These are phyloP conservation scores for Rhinolophus ferrumequinum DNA, from an alignment of 2,113 vertebrate species.

Conservation along the genomic window DNA sequence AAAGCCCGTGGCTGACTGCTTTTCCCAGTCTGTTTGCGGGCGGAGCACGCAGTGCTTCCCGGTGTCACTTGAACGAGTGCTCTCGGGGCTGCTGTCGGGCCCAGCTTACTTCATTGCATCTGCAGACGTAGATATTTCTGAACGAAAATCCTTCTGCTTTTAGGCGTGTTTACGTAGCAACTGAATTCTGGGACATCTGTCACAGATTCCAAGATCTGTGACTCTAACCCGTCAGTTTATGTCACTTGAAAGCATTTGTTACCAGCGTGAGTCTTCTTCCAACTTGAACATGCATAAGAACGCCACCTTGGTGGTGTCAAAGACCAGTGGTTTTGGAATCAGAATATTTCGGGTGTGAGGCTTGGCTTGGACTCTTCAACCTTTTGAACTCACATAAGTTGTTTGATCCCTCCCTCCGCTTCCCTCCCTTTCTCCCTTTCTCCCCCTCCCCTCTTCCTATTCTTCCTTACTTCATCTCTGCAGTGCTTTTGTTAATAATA, in stretches of 20 bases:
- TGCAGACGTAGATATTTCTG: slow-evolving; percentile 4
- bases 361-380: background rate
- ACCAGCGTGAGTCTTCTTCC: background rate
- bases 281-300: background rate
- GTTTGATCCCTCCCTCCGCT: background rate
- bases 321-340: background rate
- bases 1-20: background rate
- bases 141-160: background rate
- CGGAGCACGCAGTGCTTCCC: background rate
- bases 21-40: background rate
- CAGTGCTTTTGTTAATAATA: background rate
- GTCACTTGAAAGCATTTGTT: background rate
- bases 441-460: background rate
- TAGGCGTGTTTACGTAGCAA: background rate
- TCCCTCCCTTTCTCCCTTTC: background rate
- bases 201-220: background rate
- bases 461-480: background rate
- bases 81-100: background rate
- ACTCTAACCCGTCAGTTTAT: background rate
- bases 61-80: background rate
- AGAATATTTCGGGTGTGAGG: background rate
- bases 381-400: background rate
- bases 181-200: background rate
- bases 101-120: background rate
- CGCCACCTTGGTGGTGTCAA: background rate